Base-by-base conservation (phyloP, 2,888 invertebrate genomes). In the Cordilura impudica region DNA sequence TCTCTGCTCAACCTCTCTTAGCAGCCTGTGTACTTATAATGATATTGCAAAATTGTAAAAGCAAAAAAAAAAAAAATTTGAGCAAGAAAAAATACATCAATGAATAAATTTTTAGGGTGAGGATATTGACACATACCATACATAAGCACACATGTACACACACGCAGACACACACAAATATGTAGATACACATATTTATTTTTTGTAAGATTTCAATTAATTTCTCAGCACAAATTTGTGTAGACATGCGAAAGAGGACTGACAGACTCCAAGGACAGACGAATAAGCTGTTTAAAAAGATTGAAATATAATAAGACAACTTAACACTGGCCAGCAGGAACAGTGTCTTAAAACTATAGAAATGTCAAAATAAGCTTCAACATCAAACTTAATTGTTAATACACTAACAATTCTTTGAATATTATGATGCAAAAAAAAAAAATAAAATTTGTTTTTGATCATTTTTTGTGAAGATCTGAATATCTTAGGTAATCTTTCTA, bases 131-230 rank as follows among this genome's bases (percentile, higher is more conserved):
- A 67, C 56, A 73, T 43, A 63, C 63, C 47, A 49, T 43, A 65
- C 29, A 53, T 16, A 43, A 18, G 43, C 10, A 18, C 14, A 61
- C 23, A 4, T 19, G 10, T 14, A 39, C 6, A 58, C 4, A 58
- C n/a, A 35, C 7, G 21, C 18, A 47, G 7, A 10, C 3, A 47
- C 2, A 47, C 0, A 10, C 10, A 47, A 0, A 7, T 2, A 18
- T 18, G 6, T 2, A 10, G 10, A 47, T 19, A 18, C 26, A 35
- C 6, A 53, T 14, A 49, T n/a, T 26, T 26, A 4, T 26, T 31
- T 47, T 51, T 63, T 51, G 21, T n/a, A 63, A 76, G 56, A 51
- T 70, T 76, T 65, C 49, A 76, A 76, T 76, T 76, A 76, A 75
- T 63, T 49, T 69, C 21, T 39, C 47, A 69, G 56, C 39, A 21